phyloP scores from a whole-genome alignment of 1,140 invertebrate species.

The Bombus affinis region DNA sequence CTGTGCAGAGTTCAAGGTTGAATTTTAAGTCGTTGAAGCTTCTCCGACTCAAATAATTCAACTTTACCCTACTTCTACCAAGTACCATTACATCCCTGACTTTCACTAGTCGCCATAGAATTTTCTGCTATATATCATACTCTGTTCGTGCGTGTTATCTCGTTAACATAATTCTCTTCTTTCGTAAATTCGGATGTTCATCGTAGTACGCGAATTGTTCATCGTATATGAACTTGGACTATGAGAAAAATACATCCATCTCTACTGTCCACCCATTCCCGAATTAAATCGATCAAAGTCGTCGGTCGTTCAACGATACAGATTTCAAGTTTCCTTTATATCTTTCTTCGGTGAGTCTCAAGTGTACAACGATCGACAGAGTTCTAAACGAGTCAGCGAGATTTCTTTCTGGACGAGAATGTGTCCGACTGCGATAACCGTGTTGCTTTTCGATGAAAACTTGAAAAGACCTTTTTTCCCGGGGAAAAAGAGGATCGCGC shows the following conservation, averaged over 20 bases:
- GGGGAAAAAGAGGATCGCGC: conserved; percentile 10
- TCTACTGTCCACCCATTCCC: not conserved
- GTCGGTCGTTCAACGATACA: not conserved
- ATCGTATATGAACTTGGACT: not conserved
- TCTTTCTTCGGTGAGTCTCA: conserved; percentile 17
- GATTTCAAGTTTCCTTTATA: conserved; percentile 2
- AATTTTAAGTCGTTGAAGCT: not conserved
- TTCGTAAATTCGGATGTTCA: too few relatives aligned
- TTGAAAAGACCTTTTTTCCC: conserved; percentile 49
- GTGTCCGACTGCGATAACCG: conserved; percentile 49
- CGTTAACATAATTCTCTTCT: too few relatives aligned
- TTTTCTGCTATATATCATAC: too few relatives aligned
- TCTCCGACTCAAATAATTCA: not conserved
- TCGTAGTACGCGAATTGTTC: too few relatives aligned
- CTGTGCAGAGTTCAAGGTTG: not conserved
- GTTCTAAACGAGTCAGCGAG: conserved; percentile 60
- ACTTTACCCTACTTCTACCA: not conserved
- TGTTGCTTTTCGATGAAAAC: conserved; percentile 54
- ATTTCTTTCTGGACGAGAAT: conserved; percentile 50
- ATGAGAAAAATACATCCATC: too few relatives aligned
- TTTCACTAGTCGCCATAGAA: not conserved
- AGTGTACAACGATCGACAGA: conserved; percentile 28
- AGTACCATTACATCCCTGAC: not conserved
- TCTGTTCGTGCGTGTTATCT: too few relatives aligned
- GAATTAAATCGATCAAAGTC: not conserved